These are phyloP conservation scores for Melitaea athalia DNA, from an alignment of 2,888 invertebrate species.

Conservation along the genomic window DNA sequence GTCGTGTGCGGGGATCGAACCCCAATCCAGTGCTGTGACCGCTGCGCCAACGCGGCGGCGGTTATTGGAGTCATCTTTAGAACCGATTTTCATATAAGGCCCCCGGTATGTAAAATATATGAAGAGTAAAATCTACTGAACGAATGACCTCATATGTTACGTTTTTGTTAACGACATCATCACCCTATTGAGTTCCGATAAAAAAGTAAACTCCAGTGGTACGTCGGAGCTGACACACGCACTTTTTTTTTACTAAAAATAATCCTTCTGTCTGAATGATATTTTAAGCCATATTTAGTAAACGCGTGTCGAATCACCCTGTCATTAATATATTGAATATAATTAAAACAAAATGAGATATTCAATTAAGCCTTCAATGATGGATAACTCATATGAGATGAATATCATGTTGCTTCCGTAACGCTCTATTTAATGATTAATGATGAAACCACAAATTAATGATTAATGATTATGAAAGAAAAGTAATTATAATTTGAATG, in stretches of 20 bases:
- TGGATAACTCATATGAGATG: conserved; percentile 49
- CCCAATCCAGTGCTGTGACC: too few species aligned
- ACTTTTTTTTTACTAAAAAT: neutral
- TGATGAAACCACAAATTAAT: conserved; percentile 56
- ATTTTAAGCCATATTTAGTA: neutral
- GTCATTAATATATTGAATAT: conserved; percentile 24
- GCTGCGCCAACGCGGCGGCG: too few species aligned
- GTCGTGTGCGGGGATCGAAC: too few species aligned
- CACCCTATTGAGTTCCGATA: too few species aligned
- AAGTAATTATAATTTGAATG: conserved; percentile 42
- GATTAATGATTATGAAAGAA: conserved; percentile 46
- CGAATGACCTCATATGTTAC: too few species aligned
- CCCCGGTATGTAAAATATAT: too few species aligned
- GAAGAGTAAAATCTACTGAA: too few species aligned
- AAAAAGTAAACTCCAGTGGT: too few species aligned
- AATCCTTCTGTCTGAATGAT: neutral
- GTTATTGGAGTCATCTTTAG: too few species aligned
- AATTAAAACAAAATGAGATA: conserved; percentile 47
- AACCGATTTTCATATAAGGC: too few species aligned
- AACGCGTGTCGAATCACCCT: conserved; percentile 5
- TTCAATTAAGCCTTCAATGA: conserved; percentile 59
- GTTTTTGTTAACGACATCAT: too few species aligned
- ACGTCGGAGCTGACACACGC: too few species aligned
- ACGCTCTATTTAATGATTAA: conserved; percentile 70
- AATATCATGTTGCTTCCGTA: conserved; percentile 61